Evolutionary conservation across 1,140 invertebrate genomes (phyloP), one percentile per base, ranked within the genome.

Genomic region (Uloborus diversus): DNA sequence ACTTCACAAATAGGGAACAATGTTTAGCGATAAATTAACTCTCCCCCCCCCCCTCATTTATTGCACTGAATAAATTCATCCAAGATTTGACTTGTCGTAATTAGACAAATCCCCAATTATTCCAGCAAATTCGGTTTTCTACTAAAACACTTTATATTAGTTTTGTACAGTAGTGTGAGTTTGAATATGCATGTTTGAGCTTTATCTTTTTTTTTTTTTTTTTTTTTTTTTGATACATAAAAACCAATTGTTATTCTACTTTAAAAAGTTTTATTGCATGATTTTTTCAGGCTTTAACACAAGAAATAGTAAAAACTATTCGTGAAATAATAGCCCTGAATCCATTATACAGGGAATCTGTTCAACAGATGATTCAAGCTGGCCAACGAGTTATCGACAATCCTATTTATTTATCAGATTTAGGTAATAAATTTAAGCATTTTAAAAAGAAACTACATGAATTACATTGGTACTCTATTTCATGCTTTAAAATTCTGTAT

Each of bases 291-390:
- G 97, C 97, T 3, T 85, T 99, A 53, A 97, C 95, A 0, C 96
- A 98, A 87, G 97, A 99, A 89, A 92, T 99, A 78, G 97, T 99
- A 9, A 98, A 99, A 88, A 99, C 97, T 0, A 98, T 99, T 59
- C 89, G 96, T 61, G 97, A 99, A 87, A 98, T 99, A 81, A 98
- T 99, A 73, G 93, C 93, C 73, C 90, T 99, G 88, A 99, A 99
- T 90, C 95, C 96, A 2, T 88, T 99, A 28, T 99, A 98, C 86
- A 90, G 96, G 82, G 89, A 88, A 84, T 94, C 93, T 56, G 89
- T 96, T 3, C 94, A 96, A 85, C 95, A 98, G 88, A 96, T 99
- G 92, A 89, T 99, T 81, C 95, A 98, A 85, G 94, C 96, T 85
- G 96, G 95, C 4, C 95, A 98, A 86, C 89, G 95, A 82, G 94